Conservation (phyloP, 2,113 vertebrate species). For the Taurulus bubalis region DNA sequence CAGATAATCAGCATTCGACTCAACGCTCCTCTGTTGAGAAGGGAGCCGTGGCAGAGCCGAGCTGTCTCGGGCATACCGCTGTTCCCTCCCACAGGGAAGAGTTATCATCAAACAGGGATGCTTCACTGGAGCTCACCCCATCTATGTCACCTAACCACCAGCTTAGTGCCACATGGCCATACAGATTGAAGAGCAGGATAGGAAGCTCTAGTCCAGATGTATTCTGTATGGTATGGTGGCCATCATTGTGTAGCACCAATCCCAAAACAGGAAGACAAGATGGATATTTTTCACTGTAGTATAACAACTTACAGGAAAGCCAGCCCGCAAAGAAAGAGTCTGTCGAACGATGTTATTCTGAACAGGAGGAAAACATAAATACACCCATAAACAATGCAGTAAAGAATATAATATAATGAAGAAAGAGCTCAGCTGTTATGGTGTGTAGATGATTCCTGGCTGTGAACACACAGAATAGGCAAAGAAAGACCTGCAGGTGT, state of each 20-base stretch:
- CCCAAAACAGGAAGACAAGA: conserved; percentile 16
- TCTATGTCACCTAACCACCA: conserved; percentile 39
- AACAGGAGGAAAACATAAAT: neutral
- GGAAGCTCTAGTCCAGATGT: neutral
- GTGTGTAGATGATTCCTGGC: neutral
- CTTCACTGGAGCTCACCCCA: conserved; percentile 51
- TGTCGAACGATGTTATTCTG: neutral
- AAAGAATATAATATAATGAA: conserved; percentile 13
- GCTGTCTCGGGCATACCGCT: conserved; percentile 42
- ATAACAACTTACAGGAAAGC: neutral
- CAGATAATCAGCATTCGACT: conserved; percentile 54
- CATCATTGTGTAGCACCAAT: neutral
- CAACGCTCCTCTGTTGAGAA: conserved; percentile 34
- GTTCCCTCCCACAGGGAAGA: conserved; percentile 55
- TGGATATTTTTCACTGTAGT: neutral
- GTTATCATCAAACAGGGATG: conserved; percentile 56
- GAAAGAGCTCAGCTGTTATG: neutral
- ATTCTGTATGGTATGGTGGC: neutral
- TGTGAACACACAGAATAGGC: neutral
- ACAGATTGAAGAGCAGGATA: conserved; percentile 12
- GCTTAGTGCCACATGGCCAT: conserved; percentile 39
- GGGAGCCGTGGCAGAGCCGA: conserved; percentile 9
- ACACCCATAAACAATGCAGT: neutral
- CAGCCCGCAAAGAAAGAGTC: neutral
- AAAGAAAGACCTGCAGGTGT: neutral